Evolutionary conservation across 2,113 vertebrate species (phyloP).

Genomic region (Lethenteron reissneri): DNA sequence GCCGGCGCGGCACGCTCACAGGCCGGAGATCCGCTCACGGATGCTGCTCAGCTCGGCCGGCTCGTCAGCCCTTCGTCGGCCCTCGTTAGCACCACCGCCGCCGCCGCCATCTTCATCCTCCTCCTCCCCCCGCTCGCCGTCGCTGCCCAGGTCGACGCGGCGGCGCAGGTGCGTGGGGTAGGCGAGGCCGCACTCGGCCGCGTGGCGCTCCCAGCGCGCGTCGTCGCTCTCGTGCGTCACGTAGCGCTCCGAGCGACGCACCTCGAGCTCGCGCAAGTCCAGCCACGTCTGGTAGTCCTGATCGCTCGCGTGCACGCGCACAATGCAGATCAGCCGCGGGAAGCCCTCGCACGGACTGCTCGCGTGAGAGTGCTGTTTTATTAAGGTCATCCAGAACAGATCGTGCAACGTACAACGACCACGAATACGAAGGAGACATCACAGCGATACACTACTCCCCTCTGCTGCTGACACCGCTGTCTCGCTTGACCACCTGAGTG

Average conservation of each 20-base stretch:
- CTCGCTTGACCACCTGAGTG: no score
- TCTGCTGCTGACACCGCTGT: no score
- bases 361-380: no score
- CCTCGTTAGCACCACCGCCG: no score
- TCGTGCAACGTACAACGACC: no score
- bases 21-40: slow-evolving; percentile 73
- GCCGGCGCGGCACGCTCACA: slow-evolving; percentile 24
- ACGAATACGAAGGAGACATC: no score
- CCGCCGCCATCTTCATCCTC: no score
- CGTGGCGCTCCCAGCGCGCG: slow-evolving; percentile 62
- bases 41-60: slow-evolving; percentile 54
- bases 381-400: no score
- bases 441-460: no score
- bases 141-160: slow-evolving; percentile 21
- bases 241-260: slow-evolving; percentile 64
- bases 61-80: no score
- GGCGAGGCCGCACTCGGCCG: slow-evolving; percentile 46
- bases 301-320: not conserved
- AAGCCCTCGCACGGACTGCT: no score
- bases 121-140: slow-evolving; percentile 31
- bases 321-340: no score
- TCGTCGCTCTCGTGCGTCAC: slow-evolving; percentile 95
- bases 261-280: slow-evolving; percentile 71
- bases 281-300: slow-evolving; percentile 95
- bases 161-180: slow-evolving; percentile 45